phyloP scores from a whole-genome alignment of 2,113 vertebrate genomes.

The Physeter macrocephalus region DNA sequence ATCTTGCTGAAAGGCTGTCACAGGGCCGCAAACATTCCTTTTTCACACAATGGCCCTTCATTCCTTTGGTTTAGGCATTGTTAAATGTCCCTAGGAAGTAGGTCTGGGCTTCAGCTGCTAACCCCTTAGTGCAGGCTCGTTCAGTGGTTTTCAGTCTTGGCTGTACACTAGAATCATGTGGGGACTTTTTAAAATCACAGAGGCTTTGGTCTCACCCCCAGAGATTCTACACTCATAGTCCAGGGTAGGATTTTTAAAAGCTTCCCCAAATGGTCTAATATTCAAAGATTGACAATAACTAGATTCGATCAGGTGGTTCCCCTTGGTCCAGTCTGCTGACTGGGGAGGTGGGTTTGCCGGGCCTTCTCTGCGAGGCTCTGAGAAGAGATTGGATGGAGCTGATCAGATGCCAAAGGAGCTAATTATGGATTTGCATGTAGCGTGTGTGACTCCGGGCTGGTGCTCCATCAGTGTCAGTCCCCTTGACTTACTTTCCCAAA shows the following conservation, averaged over 20 bases:
- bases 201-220: background rate
- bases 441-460: background rate
- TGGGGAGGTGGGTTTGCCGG: background rate
- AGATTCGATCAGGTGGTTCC: background rate
- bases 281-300: background rate
- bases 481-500: background rate
- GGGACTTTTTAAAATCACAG: background rate
- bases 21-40: background rate
- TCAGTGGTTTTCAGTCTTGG: background rate
- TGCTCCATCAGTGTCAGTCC: background rate
- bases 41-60: background rate
- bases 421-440: background rate
- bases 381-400: background rate
- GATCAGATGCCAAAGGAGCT: background rate
- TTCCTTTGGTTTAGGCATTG: background rate
- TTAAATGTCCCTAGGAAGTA: background rate
- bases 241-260: background rate
- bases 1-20: background rate
- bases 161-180: background rate
- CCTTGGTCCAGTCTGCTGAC: background rate
- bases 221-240: background rate
- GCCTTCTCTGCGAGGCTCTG: background rate
- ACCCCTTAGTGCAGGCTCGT: background rate
- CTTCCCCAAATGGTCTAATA: background rate
- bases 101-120: background rate